Evolutionary conservation across 2,113 vertebrate genomes (phyloP).

Genomic region (Mastomys natalensis): DNA sequence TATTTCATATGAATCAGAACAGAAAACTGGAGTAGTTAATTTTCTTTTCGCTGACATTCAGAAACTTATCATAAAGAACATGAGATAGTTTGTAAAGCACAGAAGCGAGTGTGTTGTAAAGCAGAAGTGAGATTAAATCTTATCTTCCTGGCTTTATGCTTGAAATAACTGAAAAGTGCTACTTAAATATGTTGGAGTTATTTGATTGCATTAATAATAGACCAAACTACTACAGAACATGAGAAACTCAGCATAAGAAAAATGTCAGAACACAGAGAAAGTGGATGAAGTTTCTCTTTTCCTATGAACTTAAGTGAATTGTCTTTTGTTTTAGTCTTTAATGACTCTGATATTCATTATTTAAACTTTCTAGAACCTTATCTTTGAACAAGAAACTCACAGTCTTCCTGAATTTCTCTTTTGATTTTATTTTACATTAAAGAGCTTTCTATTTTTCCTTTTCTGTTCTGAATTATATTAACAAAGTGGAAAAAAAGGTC

Average conservation of each 20-base stretch:
- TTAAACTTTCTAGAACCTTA: background rate
- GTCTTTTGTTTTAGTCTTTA: background rate
- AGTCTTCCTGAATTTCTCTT: background rate
- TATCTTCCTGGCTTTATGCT: background rate
- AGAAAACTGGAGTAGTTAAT: background rate
- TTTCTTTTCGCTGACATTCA: background rate
- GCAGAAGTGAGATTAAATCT: background rate
- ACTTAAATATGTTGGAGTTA: background rate
- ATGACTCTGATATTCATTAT: background rate
- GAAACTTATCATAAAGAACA: background rate
- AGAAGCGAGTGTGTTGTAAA: background rate
- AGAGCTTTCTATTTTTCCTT: background rate
- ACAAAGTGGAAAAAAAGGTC: background rate
- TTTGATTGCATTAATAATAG: conserved; percentile 13
- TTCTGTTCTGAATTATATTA: background rate
- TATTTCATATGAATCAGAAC: conserved; percentile 18
- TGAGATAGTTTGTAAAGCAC: background rate
- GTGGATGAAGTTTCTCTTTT: background rate
- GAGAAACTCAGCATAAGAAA: background rate
- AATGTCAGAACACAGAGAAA: background rate
- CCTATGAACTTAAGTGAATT: background rate
- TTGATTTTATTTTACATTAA: background rate
- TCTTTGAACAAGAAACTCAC: background rate
- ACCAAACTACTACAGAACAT: background rate
- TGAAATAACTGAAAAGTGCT: background rate